These are phyloP conservation scores for Chalcosyrphus nemorum DNA, from an alignment of 2,888 invertebrate genomes.

Conservation along the genomic window DNA sequence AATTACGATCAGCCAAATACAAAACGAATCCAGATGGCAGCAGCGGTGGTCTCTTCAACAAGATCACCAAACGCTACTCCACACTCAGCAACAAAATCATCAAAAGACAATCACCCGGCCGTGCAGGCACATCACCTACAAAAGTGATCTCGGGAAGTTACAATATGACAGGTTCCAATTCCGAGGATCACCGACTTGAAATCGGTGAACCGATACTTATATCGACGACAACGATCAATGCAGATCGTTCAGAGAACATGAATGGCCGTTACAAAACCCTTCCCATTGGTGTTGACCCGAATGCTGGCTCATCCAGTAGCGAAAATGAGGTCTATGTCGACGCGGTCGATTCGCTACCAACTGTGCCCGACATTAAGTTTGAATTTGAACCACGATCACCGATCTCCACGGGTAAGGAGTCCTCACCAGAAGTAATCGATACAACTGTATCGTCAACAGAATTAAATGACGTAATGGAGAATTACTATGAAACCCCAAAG, in stretches of 20 bases:
- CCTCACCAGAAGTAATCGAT: constrained; percentile 47
- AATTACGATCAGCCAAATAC: constrained; percentile 74
- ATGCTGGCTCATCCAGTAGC: constrained; percentile 76
- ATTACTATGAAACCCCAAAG: constrained; percentile 75
- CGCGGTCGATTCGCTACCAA: constrained; percentile 78
- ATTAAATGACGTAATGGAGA: constrained; percentile 62
- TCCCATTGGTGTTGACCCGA: constrained; percentile 32
- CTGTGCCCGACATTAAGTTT: constrained; percentile 67
- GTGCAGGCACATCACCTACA: constrained; percentile 77
- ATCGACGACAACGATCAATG: constrained; percentile 80
- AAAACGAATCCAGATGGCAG: constrained; percentile 74
- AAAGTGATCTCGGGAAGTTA: constrained; percentile 80
- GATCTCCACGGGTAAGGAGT: constrained; percentile 56
- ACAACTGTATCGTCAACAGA: constrained; percentile 12
- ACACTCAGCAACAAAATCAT: constrained; percentile 80
- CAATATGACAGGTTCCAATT: constrained; percentile 80
- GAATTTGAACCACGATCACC: constrained; percentile 67
- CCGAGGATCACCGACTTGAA: constrained; percentile 81
- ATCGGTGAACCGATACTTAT: constrained; percentile 81
- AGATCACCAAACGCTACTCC: constrained; percentile 81
- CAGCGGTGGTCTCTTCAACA: constrained; percentile 77
- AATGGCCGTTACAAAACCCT: constrained; percentile 54
- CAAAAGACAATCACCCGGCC: constrained; percentile 77
- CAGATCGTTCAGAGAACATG: constrained; percentile 78
- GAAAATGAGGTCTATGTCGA: constrained; percentile 80